phyloP scores from a whole-genome alignment of 2,888 invertebrate species.

The Thereva nobilitata region DNA sequence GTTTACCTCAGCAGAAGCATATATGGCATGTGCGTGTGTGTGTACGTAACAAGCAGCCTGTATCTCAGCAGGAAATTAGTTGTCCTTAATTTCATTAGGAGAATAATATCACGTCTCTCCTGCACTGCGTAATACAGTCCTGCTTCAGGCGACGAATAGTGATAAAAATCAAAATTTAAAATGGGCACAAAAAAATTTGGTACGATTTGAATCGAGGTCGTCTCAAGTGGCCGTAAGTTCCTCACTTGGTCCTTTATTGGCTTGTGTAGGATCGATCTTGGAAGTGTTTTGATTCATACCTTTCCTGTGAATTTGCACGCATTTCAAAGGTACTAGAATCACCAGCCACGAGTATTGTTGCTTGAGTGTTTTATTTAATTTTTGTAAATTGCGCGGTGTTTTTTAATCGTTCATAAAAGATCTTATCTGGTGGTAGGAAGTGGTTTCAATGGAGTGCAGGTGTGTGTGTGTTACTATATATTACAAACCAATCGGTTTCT shows the following conservation, averaged over 20 bases:
- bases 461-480: too few relatives aligned
- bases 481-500: too few relatives aligned
- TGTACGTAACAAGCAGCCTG: too few relatives aligned
- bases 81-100: conserved; percentile 12
- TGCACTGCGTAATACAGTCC: neutral
- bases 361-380: conserved; percentile 37
- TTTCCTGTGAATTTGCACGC: conserved; percentile 57
- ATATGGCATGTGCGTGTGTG: too few relatives aligned
- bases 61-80: conserved; percentile 24
- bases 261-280: conserved; percentile 37
- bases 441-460: too few relatives aligned
- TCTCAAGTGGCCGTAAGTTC: conserved; percentile 18
- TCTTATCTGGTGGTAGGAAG: too few relatives aligned
- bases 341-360: conserved; percentile 37
- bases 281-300: conserved; percentile 58
- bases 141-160: conserved; percentile 16
- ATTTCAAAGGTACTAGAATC: conserved; percentile 41
- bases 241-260: conserved; percentile 24
- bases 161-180: conserved; percentile 30
- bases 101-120: neutral
- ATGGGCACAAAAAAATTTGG: neutral
- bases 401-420: too few relatives aligned
- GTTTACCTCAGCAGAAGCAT: too few relatives aligned
- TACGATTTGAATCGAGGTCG: conserved; percentile 17
- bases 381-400: conserved; percentile 44